Conservation (phyloP, 2,888 invertebrate genomes). For the Rapana venosa region DNA sequence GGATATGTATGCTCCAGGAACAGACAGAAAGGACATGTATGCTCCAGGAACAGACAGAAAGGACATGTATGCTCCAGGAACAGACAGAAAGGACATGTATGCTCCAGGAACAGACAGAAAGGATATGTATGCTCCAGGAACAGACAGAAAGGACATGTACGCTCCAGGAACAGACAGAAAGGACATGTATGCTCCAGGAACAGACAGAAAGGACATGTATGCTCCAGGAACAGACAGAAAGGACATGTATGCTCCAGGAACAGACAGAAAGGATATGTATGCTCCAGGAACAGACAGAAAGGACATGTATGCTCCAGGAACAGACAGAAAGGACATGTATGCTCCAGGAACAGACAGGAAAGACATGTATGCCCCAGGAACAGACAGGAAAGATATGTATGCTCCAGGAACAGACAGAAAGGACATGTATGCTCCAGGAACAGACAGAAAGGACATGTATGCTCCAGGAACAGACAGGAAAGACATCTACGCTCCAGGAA, state of each 20-base stretch:
- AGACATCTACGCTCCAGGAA: neutral
- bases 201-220: neutral
- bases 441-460: neutral
- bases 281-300: neutral
- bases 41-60: too few relatives aligned
- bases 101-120: too few relatives aligned
- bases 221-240: neutral
- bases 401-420: neutral
- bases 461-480: neutral
- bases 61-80: too few relatives aligned
- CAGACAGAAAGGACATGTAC: too few relatives aligned
- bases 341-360: neutral
- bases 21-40: neutral
- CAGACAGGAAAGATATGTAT: neutral
- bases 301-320: neutral
- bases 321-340: neutral
- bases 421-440: neutral
- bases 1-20: neutral
- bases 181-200: neutral
- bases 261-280: neutral
- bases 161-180: neutral
- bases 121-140: too few relatives aligned
- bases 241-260: constrained; percentile 2
- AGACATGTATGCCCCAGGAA: neutral
- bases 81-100: too few relatives aligned